Evolutionary conservation across 2,113 vertebrate species (phyloP), one percentile per base, ranked within the genome.

Genomic region (Sphyrna mokarran): DNA sequence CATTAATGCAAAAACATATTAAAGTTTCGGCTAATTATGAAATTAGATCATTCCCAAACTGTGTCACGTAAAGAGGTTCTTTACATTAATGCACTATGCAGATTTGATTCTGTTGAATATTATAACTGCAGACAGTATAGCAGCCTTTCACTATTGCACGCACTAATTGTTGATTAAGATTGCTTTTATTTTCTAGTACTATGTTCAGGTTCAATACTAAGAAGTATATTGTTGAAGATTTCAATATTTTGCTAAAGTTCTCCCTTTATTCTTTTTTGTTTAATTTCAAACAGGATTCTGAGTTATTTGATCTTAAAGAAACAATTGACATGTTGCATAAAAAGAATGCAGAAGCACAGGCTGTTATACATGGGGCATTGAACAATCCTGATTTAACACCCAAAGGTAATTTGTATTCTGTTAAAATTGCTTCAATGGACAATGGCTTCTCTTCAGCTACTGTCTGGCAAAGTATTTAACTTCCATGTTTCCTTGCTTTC

Each of bases 321-420:
- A 99, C 99, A 72, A 99, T 99, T 0, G 99, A 99, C 83, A 96
- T 97, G 72, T 97, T 99, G 95, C 98, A 98, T 97, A 96, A 97
- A 96, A 99, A 97, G 97, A 99, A 99, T 96, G 98, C 98, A 0
- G 99, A 99, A 96, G 99, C 99, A 26, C 99, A 99, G 95, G 98
- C 98, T 0, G 98, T 98, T 95, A 99, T 99, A 96, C 99, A 99
- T 0, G 99, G 98, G 11, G 99, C 99, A 48, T 97, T 99, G 58
- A 99, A 97, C 29, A 98, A 97, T 96, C 98, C 98, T 0, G 98
- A 99, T 10, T 96, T 97, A 83, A 96, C 98, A 5, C 98, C 98
- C 86, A 98, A 98, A 98, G 98, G 99, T 99, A 96, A 95, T n/a
- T 94, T 20, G 37, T 61, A 23, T 48, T 70, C 22, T 37, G 37